Evolutionary conservation across 2,888 invertebrate genomes (phyloP), one percentile per base, ranked within the genome.

Genomic region (Epicampocera succincta): DNA sequence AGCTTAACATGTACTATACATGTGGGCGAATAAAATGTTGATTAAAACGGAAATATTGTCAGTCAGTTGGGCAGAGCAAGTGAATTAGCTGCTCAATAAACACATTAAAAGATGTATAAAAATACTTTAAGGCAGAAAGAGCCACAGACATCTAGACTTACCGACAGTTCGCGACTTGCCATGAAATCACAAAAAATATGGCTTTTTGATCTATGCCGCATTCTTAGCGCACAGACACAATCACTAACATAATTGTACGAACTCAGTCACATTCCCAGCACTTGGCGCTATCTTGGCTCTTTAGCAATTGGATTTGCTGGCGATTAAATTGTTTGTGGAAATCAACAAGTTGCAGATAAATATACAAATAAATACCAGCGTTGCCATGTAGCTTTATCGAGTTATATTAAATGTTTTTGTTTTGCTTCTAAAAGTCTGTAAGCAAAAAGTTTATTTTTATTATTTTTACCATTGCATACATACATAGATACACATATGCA

Each of bases 141-240:
- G 71, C 69, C 78, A 78, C 82, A 78, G 78, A 75, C 78, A 58
- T 82, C 52, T 82, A 78, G 74, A 75, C 74, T 69, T 74, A 60
- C 85, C 88, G 88, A 87, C 88, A 89, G 87, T 89, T 86, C 86
- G 87, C 87, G 87, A 89, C 88, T 88, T 88, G 86, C 78, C 88
- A 88, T 88, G 88, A 89, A 88, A 88, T 88, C 88, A 87, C 87
- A 88, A 82, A 88, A 82, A 61, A 71, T 52, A 52, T 60, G 66
- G 21, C 85, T 85, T 85, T 88, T 88, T 88, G 89, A 88, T 89
- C 89, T 88, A 80, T 85, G 87, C 89, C 89, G 89, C 86, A 85
- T 33, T 60, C 66, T 61, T 38, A 72, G 21, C 44, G 33, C 58
- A 44, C 19, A 61, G 9, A 38, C 25, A 25, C 8, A 25, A 42